Conservation (phyloP, 2,888 invertebrate genomes). For the Heliconius hortense region DNA sequence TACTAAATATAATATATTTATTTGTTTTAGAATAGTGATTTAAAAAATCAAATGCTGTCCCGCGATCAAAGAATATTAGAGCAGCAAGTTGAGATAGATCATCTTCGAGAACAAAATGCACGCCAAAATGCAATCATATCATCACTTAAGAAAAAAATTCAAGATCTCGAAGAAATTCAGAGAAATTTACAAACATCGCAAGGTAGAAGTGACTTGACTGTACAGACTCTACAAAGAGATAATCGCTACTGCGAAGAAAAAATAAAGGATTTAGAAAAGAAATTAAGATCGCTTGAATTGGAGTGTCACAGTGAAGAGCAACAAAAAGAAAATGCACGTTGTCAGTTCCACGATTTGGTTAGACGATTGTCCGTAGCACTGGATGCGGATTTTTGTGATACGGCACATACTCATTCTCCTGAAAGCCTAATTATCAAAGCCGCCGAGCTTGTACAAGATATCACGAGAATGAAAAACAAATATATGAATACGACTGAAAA, state of each 20-base stretch:
- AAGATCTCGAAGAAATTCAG: constrained; percentile 90
- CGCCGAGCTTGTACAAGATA: constrained; percentile 89
- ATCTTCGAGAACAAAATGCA: constrained; percentile 90
- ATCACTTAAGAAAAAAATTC: constrained; percentile 89
- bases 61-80: constrained; percentile 88
- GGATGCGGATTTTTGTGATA: constrained; percentile 86
- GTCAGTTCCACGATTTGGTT: constrained; percentile 87
- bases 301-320: constrained; percentile 88
- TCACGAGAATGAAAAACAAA: constrained; percentile 84
- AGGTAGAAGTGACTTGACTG: constrained; percentile 86
- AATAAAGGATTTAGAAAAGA: constrained; percentile 88
- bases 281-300: constrained; percentile 86
- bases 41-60: constrained; percentile 86
- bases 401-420: constrained; percentile 83
- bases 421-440: constrained; percentile 89
- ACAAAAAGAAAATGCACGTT: constrained; percentile 86
- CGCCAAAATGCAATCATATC: constrained; percentile 90
- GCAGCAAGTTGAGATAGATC: constrained; percentile 90
- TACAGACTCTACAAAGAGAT: constrained; percentile 89
- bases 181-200: constrained; percentile 84
- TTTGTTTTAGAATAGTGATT: constrained; percentile 83
- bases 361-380: constrained; percentile 87
- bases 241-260: constrained; percentile 88
- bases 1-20: background rate
- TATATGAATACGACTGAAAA: constrained; percentile 83